Evolutionary conservation across 2,113 vertebrate genomes (phyloP).

Genomic region (Sitta europaea): DNA sequence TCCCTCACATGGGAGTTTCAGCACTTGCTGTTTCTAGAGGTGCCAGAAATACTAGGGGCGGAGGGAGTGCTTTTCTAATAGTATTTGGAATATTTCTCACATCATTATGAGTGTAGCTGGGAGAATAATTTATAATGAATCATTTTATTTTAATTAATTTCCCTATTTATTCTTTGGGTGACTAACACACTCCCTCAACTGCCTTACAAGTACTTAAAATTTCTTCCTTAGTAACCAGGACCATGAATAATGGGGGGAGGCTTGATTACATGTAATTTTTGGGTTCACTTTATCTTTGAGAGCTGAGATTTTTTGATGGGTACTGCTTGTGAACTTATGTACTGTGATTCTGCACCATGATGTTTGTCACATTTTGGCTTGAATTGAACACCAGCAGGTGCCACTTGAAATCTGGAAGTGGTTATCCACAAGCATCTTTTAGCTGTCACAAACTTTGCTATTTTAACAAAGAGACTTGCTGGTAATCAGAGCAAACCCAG

Average conservation of each 20-base stretch:
- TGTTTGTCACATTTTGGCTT: neutral
- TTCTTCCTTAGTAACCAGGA: neutral
- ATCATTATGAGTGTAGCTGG: slow-evolving; percentile 26
- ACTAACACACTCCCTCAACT: neutral
- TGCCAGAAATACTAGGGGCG: slow-evolving; percentile 29
- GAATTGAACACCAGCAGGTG: neutral
- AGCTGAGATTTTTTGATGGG: neutral
- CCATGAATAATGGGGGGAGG: neutral
- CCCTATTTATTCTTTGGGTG: neutral
- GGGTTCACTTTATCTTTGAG: neutral
- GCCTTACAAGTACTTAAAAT: neutral
- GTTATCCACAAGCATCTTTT: neutral
- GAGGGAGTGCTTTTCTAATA: slow-evolving; percentile 40
- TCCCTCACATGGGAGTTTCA: slow-evolving; percentile 38
- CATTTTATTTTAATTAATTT: slow-evolving; percentile 41
- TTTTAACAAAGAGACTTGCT: neutral
- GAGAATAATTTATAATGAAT: slow-evolving; percentile 40
- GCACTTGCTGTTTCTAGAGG: slow-evolving; percentile 53
- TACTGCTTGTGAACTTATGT: neutral
- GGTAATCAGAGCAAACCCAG: neutral
- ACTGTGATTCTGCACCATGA: fast-evolving
- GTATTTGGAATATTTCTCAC: slow-evolving; percentile 56
- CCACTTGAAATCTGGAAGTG: neutral
- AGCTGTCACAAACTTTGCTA: neutral
- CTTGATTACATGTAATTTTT: neutral